A percentile compares a stretch with the other conserved stretches of the same genome.
These are phyloP conservation scores for Creontiades dilutus DNA, from an alignment of 2,888 invertebrate species.

Conservation along the genomic window DNA sequence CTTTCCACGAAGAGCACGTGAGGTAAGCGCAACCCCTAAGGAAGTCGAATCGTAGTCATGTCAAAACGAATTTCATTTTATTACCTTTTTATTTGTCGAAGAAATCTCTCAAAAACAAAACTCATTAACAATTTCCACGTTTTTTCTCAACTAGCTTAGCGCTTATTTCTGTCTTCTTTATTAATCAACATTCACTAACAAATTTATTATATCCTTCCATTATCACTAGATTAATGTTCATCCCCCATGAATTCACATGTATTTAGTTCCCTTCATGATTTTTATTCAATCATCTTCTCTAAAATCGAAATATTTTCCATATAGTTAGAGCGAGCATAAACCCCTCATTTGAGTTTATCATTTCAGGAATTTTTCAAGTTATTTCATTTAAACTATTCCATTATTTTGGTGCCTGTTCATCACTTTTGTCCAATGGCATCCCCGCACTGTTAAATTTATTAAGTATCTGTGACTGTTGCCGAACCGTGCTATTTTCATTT, in stretches of 20 bases:
- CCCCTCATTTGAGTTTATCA: not conserved
- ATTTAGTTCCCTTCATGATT: not conserved
- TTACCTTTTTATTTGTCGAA: not conserved
- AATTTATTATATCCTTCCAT: not conserved
- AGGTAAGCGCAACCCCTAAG: conserved; percentile 73
- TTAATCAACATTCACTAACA: conserved; percentile 3
- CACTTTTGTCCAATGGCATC: not conserved
- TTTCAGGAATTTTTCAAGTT: not conserved
- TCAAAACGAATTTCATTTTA: not conserved
- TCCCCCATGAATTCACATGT: conserved; percentile 7
- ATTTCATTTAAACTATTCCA: too few relatives aligned
- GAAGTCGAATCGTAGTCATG: conserved; percentile 40
- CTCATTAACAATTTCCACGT: not conserved
- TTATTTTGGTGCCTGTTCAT: not conserved
- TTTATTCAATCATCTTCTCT: not conserved
- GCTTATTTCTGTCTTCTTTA: conserved; percentile 24
- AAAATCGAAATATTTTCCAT: not conserved
- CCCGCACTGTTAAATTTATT: not conserved
- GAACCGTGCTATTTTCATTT: not conserved
- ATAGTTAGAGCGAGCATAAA: not conserved
- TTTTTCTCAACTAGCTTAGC: not conserved
- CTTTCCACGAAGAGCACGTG: conserved; percentile 75
- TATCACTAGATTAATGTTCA: not conserved
- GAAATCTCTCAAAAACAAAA: not conserved
- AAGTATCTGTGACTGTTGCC: not conserved